Conservation (phyloP, 2,797 vertebrate species). For the Ispidina picta region DNA sequence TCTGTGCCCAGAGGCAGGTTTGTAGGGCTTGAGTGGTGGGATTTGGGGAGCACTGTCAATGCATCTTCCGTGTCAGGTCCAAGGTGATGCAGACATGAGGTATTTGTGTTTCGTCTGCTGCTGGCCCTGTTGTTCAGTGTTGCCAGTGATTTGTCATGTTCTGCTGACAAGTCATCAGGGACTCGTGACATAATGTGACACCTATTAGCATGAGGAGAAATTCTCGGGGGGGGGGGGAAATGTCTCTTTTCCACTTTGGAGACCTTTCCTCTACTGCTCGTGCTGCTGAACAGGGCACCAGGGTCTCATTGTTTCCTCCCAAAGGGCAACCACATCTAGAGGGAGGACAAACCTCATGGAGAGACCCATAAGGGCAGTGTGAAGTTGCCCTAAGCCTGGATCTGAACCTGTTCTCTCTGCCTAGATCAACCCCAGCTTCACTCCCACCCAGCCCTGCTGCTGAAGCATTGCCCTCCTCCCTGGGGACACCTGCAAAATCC, state of each 20-base stretch:
- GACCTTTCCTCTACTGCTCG: neutral
- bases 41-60: neutral
- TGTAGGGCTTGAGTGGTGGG: neutral
- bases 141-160: neutral
- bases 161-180: neutral
- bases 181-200: neutral
- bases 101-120: neutral
- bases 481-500: neutral
- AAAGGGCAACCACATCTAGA: neutral
- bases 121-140: neutral
- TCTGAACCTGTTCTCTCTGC: neutral
- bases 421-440: neutral
- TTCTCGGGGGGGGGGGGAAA: neutral
- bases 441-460: neutral
- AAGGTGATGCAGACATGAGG: neutral
- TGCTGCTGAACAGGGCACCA: neutral
- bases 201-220: neutral
- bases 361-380: accelerated
- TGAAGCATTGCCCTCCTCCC: neutral
- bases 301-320: neutral
- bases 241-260: neutral
- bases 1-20: neutral
- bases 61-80: neutral
- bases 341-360: accelerated
- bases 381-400: neutral